phyloP scores from a whole-genome alignment of 2,113 vertebrate genomes.

The Eidolon helvum region DNA sequence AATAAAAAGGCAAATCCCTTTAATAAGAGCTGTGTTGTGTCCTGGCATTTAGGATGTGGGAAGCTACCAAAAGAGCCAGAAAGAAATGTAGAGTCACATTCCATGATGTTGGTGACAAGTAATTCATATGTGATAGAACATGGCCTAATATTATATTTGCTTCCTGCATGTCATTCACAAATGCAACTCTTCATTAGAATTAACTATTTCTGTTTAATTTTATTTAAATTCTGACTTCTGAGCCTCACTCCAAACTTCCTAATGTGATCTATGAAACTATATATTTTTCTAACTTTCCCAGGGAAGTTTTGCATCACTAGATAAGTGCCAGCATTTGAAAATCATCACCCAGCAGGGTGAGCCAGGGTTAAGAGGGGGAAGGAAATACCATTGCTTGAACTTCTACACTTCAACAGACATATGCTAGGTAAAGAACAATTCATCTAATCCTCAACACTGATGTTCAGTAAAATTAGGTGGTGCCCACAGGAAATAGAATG shows the following conservation, averaged over 20 bases:
- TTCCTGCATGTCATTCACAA: background rate
- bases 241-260: background rate
- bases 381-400: background rate
- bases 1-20: background rate
- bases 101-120: background rate
- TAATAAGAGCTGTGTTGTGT: background rate
- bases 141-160: background rate
- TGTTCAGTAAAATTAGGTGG: background rate
- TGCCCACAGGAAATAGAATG: background rate
- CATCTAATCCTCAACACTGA: background rate
- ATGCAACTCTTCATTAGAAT: background rate
- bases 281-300: background rate
- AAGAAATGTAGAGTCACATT: background rate
- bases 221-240: background rate
- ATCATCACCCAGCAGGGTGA: background rate
- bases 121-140: background rate
- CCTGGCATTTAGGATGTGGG: background rate
- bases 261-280: background rate
- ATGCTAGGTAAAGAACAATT: too few species aligned
- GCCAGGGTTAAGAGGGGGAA: background rate
- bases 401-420: fast-evolving
- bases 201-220: background rate
- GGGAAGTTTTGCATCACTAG: background rate
- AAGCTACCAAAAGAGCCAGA: background rate
- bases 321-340: background rate